A percentile compares a stretch with the other conserved stretches of the same genome.
Conservation (phyloP, 2,113 vertebrate genomes). For the Mixornis gularis region DNA sequence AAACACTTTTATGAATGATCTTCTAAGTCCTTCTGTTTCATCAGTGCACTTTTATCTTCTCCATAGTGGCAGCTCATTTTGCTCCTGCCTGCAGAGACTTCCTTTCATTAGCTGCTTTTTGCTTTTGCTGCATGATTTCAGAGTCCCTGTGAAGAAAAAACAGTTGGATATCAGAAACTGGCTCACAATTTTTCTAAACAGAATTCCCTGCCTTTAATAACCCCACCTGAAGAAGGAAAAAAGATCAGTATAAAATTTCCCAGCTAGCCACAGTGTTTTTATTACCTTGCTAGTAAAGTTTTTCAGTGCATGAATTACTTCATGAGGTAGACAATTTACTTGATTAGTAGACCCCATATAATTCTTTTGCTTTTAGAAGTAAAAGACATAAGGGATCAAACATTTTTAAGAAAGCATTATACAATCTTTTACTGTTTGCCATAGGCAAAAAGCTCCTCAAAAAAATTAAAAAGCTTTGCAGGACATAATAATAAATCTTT, state of each 20-base stretch:
- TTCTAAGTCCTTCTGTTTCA: conserved; percentile 13
- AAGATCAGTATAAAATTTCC: background rate
- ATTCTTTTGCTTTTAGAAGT: background rate
- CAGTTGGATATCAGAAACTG: background rate
- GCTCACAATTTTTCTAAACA: background rate
- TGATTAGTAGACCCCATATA: background rate
- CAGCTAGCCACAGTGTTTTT: background rate
- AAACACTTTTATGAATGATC: background rate
- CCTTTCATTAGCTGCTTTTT: conserved; percentile 75
- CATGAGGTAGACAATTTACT: background rate
- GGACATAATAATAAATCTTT: background rate
- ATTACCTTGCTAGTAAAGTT: background rate
- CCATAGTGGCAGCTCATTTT: conserved; percentile 47
- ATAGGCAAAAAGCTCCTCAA: background rate
- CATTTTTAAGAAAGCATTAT: background rate
- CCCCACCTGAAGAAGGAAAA: background rate
- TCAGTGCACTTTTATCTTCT: background rate
- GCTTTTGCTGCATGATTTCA: conserved; percentile 80
- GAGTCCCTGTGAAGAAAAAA: conserved; percentile 65
- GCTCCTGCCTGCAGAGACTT: conserved; percentile 68
- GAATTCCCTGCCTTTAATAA: background rate
- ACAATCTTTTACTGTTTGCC: background rate
- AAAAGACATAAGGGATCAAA: background rate
- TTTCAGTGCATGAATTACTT: background rate
- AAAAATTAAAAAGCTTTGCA: background rate